Evolutionary conservation across 1,140 invertebrate genomes (phyloP), one percentile per base, ranked within the genome.

Genomic region (Conus ventricosus): DNA sequence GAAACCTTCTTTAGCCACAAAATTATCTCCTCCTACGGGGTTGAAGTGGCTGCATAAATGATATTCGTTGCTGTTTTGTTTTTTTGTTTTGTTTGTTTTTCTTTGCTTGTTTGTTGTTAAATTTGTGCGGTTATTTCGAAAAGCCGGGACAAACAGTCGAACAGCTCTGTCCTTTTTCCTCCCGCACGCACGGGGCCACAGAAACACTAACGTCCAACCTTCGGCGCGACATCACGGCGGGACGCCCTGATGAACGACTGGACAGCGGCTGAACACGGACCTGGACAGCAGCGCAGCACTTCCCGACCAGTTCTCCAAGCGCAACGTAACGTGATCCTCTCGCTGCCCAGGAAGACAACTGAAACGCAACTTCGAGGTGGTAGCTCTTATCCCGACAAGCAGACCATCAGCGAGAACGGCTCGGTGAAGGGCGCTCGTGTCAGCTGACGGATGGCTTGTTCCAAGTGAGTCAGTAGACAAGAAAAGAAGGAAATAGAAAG

Each of bases 221-320:
- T 23, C 85, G 94, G 23, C 88, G 94, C 71, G 94, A 95, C 88
- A 93, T 95, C 55, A 95, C 94, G 17, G 94, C 94, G 6, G 94
- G 85, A 95, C 94, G 7, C 93, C 0, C 87, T 95, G 27, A 95
- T 95, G 94, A 94, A 94, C 83, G 94, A 95, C 89, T 95, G 75
- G 94, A 95, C 91, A 95, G 84, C 90, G 93, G 7, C 82, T 93
- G 13, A 94, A 93, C 89, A 91, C 90, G 76, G 93, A 94, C 63
- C 88, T 91, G 83, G 92, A 94, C 86, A 91, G 90, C 60, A 91
- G 90, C 60, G 82, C 89, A 90, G 89, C 88, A 92, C 89, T 75
- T 81, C 90, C 92, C 5, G 92, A 92, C 17, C 86, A 89, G 54
- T 91, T 92, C 80, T 90, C 91, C 84, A 93, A 92, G 76, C 90